Evolutionary conservation across 2,113 vertebrate genomes (phyloP).

Genomic region (Orcinus orca): DNA sequence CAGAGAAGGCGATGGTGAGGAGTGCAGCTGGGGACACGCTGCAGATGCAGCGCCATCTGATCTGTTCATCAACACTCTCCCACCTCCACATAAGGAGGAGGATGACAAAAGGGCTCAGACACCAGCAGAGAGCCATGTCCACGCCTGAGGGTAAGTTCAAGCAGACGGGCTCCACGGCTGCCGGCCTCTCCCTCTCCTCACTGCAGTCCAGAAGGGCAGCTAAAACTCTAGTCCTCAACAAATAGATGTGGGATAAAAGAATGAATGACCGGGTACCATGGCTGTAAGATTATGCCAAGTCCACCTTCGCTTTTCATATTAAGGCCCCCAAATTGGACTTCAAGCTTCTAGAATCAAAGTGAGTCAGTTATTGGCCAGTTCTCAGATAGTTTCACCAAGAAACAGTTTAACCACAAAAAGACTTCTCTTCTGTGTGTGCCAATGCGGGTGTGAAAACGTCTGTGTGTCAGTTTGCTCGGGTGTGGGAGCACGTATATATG

Average conservation of each 20-base stretch:
- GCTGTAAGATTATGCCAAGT: neutral
- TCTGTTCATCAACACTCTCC: neutral
- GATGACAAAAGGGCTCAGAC: neutral
- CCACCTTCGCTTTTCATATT: neutral
- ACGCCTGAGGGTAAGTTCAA: neutral
- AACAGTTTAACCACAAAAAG: neutral
- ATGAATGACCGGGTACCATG: neutral
- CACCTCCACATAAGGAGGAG: neutral
- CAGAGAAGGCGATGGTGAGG: neutral
- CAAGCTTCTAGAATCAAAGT: neutral
- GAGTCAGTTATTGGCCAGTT: neutral
- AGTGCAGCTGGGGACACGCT: fast-evolving
- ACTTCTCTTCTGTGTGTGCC: neutral
- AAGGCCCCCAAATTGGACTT: neutral
- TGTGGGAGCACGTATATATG: neutral
- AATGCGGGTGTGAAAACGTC: neutral
- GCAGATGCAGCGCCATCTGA: neutral
- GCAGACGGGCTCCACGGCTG: neutral
- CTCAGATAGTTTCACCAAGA: neutral
- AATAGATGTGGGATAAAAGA: neutral
- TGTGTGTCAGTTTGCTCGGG: neutral
- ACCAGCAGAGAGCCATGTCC: neutral
- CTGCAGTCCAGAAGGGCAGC: neutral
- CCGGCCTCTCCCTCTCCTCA: neutral
- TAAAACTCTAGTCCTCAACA: neutral